Conservation (phyloP, 2,797 vertebrate species). For the Octomys mimax region DNA sequence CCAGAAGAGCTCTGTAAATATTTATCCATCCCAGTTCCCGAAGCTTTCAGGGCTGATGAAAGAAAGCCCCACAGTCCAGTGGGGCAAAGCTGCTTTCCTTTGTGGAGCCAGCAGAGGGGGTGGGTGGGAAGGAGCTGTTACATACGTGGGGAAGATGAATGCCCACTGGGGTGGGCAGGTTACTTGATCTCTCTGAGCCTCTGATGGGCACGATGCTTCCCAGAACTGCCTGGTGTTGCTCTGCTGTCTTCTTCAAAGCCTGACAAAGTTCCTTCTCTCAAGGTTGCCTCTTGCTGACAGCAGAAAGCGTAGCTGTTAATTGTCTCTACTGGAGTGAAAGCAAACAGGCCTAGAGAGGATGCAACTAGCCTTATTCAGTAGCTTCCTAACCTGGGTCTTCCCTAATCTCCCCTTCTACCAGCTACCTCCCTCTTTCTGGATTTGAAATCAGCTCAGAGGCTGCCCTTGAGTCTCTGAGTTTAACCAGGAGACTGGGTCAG, state of each 20-base stretch:
- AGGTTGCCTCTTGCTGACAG: neutral
- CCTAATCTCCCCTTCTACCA: neutral
- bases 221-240: accelerated
- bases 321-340: neutral
- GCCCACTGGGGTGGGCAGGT: neutral
- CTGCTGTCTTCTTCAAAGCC: neutral
- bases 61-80: constrained; percentile 8
- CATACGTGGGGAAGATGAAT: neutral
- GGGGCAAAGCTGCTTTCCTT: neutral
- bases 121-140: neutral
- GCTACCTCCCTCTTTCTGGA: neutral
- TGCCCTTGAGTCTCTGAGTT: constrained; percentile 19
- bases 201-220: neutral
- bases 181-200: constrained; percentile 48
- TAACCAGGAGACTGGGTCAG: neutral
- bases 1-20: constrained; percentile 78
- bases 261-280: neutral
- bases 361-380: neutral
- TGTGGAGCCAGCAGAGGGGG: neutral
- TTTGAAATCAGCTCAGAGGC: neutral
- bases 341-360: neutral
- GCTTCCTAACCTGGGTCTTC: neutral
- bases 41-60: constrained; percentile 63
- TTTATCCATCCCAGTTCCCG: constrained; percentile 70
- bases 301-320: neutral